Base-by-base conservation (phyloP, 2,888 invertebrate genomes). In the Labia minor region DNA sequence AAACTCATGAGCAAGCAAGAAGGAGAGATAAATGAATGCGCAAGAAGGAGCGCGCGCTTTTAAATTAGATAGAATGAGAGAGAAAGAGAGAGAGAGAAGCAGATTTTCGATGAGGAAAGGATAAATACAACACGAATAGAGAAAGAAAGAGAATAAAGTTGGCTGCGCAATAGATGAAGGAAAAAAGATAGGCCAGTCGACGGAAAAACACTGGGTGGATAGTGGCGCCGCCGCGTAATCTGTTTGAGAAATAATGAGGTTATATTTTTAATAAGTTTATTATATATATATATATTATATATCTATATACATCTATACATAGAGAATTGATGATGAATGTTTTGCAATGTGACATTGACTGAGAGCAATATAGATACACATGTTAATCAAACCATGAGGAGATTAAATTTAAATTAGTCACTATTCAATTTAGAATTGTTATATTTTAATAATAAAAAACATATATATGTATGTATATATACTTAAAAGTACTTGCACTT, bases 1-100 rank as follows among this genome's bases (percentile, higher is more conserved):
- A 49, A 49, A 49, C 49, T 49, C 49, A 49, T 49, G 49, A 49
- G 49, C 49, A 49, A 49, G 49, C 49, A 49, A 49, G 49, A 49
- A 49, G 49, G 49, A 49, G n/a, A n/a, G 49, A 49, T 49, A 49
- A 49, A 49, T 49, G 49, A 49, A 49, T 49, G 49, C 49, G 49
- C 49, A 49, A 49, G 49, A 49, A 49, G 49, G 49, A 49, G 49
- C 49, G 49, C 49, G 49, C 49, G 49, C 49, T 49, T 49, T 49
- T 49, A 49, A 49, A 49, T 49, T 49, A 49, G 49, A 49, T 49
- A 49, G 49, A 49, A 49, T 14, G 49, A 49, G 49, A 49, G 49
- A 14, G 49, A 49, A n/a, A 49, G 49, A 49, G 14, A 4, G 49
- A 49, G 49, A 49, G 49, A 14, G 49, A 49, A 49, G 49, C 6